A percentile compares a stretch with the other conserved stretches of the same genome.
These are phyloP conservation scores for Perdita meconis DNA, from an alignment of 2,888 invertebrate species.

Conservation along the genomic window DNA sequence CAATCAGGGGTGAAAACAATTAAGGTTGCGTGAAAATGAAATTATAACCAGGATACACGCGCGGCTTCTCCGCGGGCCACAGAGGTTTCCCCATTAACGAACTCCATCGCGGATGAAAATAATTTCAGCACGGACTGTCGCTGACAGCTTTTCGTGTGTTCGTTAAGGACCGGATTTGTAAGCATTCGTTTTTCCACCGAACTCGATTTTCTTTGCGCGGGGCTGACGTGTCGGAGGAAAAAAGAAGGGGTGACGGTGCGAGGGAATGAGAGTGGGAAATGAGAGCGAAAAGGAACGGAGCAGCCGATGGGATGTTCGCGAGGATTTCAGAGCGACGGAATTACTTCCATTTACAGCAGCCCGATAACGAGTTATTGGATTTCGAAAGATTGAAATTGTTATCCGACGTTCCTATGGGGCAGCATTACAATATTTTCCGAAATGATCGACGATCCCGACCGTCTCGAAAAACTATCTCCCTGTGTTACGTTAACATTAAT, in stretches of 20 bases:
- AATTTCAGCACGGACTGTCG: conserved; percentile 64
- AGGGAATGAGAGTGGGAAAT: neutral
- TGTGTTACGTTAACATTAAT: neutral
- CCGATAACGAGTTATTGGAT: conserved; percentile 73
- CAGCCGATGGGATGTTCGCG: conserved; percentile 52
- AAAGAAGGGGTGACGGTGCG: neutral
- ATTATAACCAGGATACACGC: conserved; percentile 46
- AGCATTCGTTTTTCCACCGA: conserved; percentile 67
- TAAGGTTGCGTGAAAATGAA: conserved; percentile 50
- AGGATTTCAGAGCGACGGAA: conserved; percentile 67
- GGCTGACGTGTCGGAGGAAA: conserved; percentile 21
- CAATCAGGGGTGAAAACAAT: conserved; percentile 33
- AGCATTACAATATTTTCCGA: conserved; percentile 58
- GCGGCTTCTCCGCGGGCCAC: conserved; percentile 13
- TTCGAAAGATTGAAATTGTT: conserved; percentile 70
- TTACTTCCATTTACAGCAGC: conserved; percentile 69
- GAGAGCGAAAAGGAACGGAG: conserved; percentile 23
- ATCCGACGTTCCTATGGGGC: conserved; percentile 62
- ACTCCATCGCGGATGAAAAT: conserved; percentile 59
- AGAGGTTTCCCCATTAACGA: conserved; percentile 52
- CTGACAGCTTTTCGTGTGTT: conserved; percentile 66
- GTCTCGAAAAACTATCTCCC: conserved; percentile 10
- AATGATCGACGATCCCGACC: conserved; percentile 52
- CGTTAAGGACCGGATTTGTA: conserved; percentile 69
- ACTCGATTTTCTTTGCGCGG: conserved; percentile 70